phyloP scores from a whole-genome alignment of 2,888 invertebrate genomes.

The Byasa hedistus region DNA sequence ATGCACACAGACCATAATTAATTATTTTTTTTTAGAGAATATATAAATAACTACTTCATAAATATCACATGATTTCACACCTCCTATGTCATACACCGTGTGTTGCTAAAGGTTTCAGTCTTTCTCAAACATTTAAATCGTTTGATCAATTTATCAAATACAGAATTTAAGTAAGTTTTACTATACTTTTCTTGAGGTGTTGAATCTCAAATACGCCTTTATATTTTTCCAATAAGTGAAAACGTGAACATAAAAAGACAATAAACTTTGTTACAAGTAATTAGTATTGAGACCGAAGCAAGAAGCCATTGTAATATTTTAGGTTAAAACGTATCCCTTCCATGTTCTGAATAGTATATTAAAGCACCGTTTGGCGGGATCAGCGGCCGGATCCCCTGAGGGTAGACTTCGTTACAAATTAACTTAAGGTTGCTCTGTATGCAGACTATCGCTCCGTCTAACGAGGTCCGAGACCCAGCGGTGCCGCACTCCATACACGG shows the following conservation, averaged over 20 bases:
- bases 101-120: too few species aligned
- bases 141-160: too few species aligned
- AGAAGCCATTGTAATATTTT: slow-evolving; percentile 23
- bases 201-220: too few species aligned
- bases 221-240: background rate
- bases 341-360: slow-evolving; percentile 55
- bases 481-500: slow-evolving; percentile 42
- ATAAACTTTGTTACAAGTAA: slow-evolving; percentile 8
- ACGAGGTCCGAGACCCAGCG: slow-evolving; percentile 66
- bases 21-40: too few species aligned
- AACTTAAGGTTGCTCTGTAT: slow-evolving; percentile 74
- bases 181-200: too few species aligned
- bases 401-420: slow-evolving; percentile 66
- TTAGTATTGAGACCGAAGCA: slow-evolving; percentile 2
- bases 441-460: slow-evolving; percentile 67
- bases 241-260: background rate
- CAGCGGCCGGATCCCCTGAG: slow-evolving; percentile 52
- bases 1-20: too few species aligned
- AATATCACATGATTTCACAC: too few species aligned
- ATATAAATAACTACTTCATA: too few species aligned
- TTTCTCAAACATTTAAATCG: too few species aligned
- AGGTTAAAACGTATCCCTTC: slow-evolving; percentile 48
- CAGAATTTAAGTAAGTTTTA: too few species aligned
- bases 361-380: slow-evolving; percentile 60
- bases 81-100: too few species aligned